Percentiles rank a stretch among this genome's conserved stretches.
These are phyloP conservation scores for Drosophila prolongata DNA, from an alignment of 2,888 invertebrate species.

Conservation along the genomic window DNA sequence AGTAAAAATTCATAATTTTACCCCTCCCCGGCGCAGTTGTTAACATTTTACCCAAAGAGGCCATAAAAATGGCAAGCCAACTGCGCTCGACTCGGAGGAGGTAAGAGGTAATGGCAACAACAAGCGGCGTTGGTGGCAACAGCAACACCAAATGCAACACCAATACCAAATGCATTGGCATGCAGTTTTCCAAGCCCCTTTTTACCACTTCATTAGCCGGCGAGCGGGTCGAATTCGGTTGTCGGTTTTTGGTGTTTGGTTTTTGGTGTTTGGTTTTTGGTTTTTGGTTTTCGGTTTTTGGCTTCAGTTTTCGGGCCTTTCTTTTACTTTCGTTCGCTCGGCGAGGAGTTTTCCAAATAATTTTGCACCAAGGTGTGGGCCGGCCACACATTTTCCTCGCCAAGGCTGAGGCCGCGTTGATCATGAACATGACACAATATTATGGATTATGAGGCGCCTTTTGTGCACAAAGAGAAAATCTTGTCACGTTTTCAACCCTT, in stretches of 20 bases:
- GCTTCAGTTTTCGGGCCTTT: constrained; percentile 48
- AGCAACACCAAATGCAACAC: constrained; percentile 26
- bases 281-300: constrained; percentile 19
- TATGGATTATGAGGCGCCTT: constrained; percentile 70
- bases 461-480: constrained; percentile 11
- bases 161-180: constrained; percentile 48
- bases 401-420: constrained; percentile 58
- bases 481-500: background rate
- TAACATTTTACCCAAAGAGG: constrained; percentile 66
- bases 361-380: constrained; percentile 64
- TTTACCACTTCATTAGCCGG: constrained; percentile 76
- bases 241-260: constrained; percentile 14
- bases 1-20: constrained; percentile 82
- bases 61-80: constrained; percentile 68
- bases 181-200: constrained; percentile 68
- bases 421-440: constrained; percentile 79
- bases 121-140: constrained; percentile 36
- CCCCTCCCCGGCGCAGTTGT: constrained; percentile 45
- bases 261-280: constrained; percentile 17
- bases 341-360: constrained; percentile 68
- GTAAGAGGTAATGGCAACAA: constrained; percentile 15
- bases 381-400: constrained; percentile 47
- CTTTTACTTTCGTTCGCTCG: constrained; percentile 71
- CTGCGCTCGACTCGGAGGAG: constrained; percentile 34
- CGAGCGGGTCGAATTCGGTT: constrained; percentile 37